Base-by-base conservation (phyloP, 1,140 invertebrate species). In the Drosophila lacteicornis region DNA sequence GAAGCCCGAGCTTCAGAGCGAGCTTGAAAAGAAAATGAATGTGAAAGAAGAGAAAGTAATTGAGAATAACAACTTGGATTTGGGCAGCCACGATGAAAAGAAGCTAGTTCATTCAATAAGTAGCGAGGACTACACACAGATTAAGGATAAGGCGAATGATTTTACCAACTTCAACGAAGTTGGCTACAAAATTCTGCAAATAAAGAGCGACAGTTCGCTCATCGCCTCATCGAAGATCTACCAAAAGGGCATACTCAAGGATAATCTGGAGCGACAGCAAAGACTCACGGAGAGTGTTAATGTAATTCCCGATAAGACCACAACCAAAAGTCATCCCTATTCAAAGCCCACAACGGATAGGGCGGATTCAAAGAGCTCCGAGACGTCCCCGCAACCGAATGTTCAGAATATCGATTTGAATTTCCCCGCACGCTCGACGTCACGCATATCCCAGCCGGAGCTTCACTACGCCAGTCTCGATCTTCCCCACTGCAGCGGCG, bases 391-490 rank as follows among this genome's bases (percentile, higher is more conserved):
- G 25, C 45, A 47, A 38, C 51, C 60, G 9, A 73, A 65, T 11
- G 33, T 43, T 11, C 46, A 61, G 42, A 76, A 19, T 22, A 79
- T 80, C 25, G 60, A 75, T 60, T 50, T 62, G 2, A 75, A 71
- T 56, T 58, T 61, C 38, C 65, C 91, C 90, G 71, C 66, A 25
- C 46, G 94, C 75, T 82, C 94, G 30, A 60, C 94, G 49, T 93
- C 94, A 45, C 91, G 94, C 58, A 86, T 93, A 85, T 83, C 93
- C 75, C 91, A 94, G 77, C 66, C 91, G 25, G 92, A 94, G 60
- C 82, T 96, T 42, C 94, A 96, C 83, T 96, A 96, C 81, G 95
- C 95, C n/a, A 95, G 94, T 80, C 92, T 96, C 65, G 95, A 96
- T 92, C 92, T 96, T 58, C 94, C 95, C 19, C 80, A 92, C 47